Percentiles rank a stretch among this genome's conserved stretches.
Conservation (phyloP, 2,888 invertebrate genomes). For the Dicyrtomina minuta region DNA sequence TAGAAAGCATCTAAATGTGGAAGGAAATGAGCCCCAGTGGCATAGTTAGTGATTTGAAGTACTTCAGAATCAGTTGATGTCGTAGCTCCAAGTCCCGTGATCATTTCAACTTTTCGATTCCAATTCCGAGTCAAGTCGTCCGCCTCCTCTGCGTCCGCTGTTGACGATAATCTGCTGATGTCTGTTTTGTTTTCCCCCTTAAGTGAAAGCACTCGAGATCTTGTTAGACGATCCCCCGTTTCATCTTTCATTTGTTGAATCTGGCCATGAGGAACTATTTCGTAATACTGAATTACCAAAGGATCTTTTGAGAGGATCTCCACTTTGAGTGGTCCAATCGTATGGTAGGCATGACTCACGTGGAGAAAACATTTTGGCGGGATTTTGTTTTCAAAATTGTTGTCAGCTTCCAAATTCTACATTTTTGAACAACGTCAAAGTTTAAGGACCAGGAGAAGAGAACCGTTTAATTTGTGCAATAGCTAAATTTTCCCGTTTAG, state of each 20-base stretch:
- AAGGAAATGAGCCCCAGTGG: neutral
- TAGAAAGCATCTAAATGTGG: neutral
- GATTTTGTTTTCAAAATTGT: no score
- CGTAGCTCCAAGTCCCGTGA: neutral
- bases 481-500: no score
- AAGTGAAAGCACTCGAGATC: neutral
- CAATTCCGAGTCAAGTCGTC: neutral
- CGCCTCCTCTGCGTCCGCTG: neutral
- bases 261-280: neutral
- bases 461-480: no score
- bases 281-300: neutral
- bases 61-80: neutral
- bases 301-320: neutral
- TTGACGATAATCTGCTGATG: neutral
- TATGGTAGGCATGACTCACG: neutral
- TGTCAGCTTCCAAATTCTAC: no score
- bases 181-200: neutral
- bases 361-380: neutral
- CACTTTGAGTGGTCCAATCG: neutral
- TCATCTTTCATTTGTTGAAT: neutral
- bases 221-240: neutral
- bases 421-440: no score
- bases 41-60: neutral
- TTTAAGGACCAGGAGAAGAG: no score
- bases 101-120: neutral